Evolutionary conservation across 2,113 vertebrate genomes (phyloP).

Genomic region (Actenoides hombroni): DNA sequence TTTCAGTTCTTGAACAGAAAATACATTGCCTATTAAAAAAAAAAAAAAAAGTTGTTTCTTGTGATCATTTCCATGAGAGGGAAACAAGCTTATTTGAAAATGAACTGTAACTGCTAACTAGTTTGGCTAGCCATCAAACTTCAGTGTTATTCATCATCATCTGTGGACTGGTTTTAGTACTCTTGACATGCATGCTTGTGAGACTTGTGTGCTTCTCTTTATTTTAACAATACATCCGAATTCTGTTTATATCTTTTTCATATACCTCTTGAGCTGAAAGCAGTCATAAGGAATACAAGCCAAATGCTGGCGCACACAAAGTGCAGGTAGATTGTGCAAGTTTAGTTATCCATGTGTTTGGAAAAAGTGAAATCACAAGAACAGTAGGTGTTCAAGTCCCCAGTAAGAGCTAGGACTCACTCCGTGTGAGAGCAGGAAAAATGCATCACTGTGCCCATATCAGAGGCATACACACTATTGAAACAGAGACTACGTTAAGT

Average conservation of each 20-base stretch:
- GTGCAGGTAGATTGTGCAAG: neutral
- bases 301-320: neutral
- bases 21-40: neutral
- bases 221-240: neutral
- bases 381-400: neutral
- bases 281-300: neutral
- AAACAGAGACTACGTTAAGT: neutral
- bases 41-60: neutral
- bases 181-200: neutral
- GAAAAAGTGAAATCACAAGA: neutral
- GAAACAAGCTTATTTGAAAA: neutral
- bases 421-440: neutral
- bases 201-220: neutral
- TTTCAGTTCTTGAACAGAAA: conserved; percentile 22
- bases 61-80: neutral
- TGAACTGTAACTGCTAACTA: neutral
- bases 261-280: neutral
- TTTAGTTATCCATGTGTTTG: neutral
- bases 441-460: neutral
- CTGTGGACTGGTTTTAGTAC: neutral
- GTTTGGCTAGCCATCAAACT: neutral
- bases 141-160: conserved; percentile 28
- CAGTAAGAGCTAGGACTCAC: neutral
- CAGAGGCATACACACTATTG: neutral
- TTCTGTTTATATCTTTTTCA: neutral